These are phyloP conservation scores for Sebastes fasciatus DNA, from an alignment of 2,113 vertebrate species.

Conservation along the genomic window DNA sequence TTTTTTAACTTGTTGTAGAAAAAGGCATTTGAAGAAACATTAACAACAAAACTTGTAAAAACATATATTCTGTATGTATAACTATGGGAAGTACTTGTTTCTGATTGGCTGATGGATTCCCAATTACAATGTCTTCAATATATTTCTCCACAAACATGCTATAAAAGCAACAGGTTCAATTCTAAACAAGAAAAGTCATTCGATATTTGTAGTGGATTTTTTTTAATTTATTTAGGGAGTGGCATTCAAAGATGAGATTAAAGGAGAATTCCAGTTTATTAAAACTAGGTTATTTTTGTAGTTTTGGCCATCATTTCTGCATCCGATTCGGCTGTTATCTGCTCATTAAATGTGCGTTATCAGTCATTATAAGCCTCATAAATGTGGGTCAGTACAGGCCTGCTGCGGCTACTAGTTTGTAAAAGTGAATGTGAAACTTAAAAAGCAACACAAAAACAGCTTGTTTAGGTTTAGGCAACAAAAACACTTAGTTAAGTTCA, in stretches of 20 bases:
- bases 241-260: background rate
- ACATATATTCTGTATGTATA: background rate
- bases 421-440: too few relatives aligned
- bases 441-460: too few relatives aligned
- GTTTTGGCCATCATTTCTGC: background rate
- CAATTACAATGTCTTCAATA: background rate
- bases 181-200: background rate
- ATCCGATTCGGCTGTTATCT: too few relatives aligned
- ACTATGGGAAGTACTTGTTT: background rate
- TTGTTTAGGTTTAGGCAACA: too few relatives aligned
- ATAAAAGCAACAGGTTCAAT: background rate
- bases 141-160: background rate
- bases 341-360: too few relatives aligned
- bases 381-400: too few relatives aligned
- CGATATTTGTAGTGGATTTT: background rate
- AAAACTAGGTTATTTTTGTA: background rate
- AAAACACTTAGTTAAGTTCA: too few relatives aligned
- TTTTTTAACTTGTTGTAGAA: constrained; percentile 28
- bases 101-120: background rate
- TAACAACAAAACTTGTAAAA: background rate
- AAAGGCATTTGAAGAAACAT: background rate
- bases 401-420: too few relatives aligned
- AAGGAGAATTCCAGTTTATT: too few relatives aligned
- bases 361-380: too few relatives aligned
- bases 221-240: background rate